phyloP scores from a whole-genome alignment of 2,113 vertebrate species.

The Chlorocebus sabaeus region DNA sequence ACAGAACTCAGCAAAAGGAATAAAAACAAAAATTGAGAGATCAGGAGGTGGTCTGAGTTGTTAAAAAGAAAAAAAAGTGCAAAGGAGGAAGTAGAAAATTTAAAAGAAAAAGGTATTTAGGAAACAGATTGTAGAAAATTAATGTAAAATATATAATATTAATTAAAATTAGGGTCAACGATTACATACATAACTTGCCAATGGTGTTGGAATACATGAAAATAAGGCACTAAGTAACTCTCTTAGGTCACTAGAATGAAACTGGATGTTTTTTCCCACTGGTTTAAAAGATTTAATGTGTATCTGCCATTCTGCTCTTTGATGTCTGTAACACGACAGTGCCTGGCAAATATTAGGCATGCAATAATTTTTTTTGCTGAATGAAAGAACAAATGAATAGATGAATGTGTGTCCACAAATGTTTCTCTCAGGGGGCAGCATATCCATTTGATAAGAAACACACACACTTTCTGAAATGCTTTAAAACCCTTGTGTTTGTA shows the following conservation, averaged over 20 bases:
- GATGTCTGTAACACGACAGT: neutral
- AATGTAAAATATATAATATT: neutral
- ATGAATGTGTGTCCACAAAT: neutral
- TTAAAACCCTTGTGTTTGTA: neutral
- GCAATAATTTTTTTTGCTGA: constrained; percentile 14
- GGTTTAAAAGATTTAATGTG: neutral
- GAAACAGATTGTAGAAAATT: neutral
- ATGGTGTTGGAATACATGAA: neutral
- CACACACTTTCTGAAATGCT: neutral
- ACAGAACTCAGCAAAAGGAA: neutral
- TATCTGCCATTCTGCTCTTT: neutral
- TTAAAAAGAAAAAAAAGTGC: neutral
- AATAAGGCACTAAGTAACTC: neutral
- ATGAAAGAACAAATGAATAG: neutral
- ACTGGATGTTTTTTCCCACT: neutral
- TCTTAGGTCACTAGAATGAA: neutral
- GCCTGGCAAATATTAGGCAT: neutral
- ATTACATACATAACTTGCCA: neutral
- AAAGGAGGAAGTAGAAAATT: neutral
- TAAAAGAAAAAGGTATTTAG: neutral
- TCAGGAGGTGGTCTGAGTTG: neutral
- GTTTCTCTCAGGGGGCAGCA: neutral
- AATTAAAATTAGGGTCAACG: neutral
- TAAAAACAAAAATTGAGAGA: neutral
- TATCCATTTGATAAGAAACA: neutral